Conservation (phyloP, 2,888 invertebrate genomes). For the Selenia dentaria region DNA sequence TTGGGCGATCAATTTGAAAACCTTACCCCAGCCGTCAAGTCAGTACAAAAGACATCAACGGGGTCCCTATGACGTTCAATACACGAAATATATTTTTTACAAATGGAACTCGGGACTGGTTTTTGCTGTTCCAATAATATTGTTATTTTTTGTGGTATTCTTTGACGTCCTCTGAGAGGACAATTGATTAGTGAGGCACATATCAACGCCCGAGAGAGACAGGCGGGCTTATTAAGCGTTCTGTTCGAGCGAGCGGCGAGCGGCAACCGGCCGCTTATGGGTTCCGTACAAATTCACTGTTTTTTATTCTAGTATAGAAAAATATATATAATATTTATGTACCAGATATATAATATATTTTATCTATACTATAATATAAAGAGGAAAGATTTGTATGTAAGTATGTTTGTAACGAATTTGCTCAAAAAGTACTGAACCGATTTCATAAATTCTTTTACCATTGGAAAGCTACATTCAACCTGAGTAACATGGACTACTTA, state of each 20-base stretch:
- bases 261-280: not conserved
- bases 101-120: slow-evolving; percentile 41
- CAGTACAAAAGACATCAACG: slow-evolving; percentile 31
- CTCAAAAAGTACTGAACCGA: no score
- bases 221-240: slow-evolving; percentile 49
- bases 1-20: no score
- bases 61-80: slow-evolving; percentile 35
- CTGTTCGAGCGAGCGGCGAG: not conserved
- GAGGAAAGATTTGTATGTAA: no score
- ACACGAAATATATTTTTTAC: slow-evolving; percentile 44
- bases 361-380: no score
- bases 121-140: slow-evolving; percentile 38
- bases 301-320: no score
- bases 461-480: no score
- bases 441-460: no score
- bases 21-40: no score
- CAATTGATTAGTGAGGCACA: slow-evolving; percentile 60
- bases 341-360: no score
- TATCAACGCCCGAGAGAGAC: slow-evolving; percentile 40
- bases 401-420: no score
- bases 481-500: no score
- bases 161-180: slow-evolving; percentile 54
- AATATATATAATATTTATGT: no score
- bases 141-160: slow-evolving; percentile 41
- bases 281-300: not conserved